Conservation (phyloP, 2,113 vertebrate genomes). For the Corythaeola cristata region DNA sequence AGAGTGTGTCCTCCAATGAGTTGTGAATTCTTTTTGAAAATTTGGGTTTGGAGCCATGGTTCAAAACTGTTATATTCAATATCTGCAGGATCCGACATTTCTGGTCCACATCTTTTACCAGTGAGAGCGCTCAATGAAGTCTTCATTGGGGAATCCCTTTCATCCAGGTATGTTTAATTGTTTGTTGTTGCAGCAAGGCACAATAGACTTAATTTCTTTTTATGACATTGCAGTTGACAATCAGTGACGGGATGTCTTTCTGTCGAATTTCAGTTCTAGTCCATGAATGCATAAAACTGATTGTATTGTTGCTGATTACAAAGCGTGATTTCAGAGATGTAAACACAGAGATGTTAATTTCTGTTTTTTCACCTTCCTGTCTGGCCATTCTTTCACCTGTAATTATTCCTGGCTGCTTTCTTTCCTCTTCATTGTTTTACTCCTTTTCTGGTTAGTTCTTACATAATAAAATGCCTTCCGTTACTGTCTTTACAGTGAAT, state of each 20-base stretch:
- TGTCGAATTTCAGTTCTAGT: not conserved
- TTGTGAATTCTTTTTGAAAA: not conserved
- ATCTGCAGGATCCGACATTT: slow-evolving; percentile 66
- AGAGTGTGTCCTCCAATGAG: not conserved
- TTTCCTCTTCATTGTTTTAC: not conserved
- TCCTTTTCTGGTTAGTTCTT: not conserved
- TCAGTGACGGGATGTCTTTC: not conserved
- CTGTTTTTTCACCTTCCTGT: not conserved
- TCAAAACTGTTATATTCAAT: not conserved
- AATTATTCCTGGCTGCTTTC: not conserved
- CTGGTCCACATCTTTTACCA: slow-evolving; percentile 87
- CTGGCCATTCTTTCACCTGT: not conserved
- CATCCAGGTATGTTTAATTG: slow-evolving; percentile 85
- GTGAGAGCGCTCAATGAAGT: slow-evolving; percentile 94
- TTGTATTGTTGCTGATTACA: not conserved
- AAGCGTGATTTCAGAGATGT: not conserved
- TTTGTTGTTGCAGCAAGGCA: not conserved
- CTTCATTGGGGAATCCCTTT: slow-evolving; percentile 97
- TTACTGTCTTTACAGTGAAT: not conserved
- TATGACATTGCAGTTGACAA: not conserved
- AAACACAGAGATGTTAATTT: not conserved
- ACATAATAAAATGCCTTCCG: not conserved
- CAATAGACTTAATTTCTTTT: not conserved
- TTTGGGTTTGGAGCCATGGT: not conserved
- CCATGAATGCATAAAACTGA: not conserved